These are phyloP conservation scores for Furnarius figulus DNA, from an alignment of 2,113 vertebrate species.

Conservation along the genomic window DNA sequence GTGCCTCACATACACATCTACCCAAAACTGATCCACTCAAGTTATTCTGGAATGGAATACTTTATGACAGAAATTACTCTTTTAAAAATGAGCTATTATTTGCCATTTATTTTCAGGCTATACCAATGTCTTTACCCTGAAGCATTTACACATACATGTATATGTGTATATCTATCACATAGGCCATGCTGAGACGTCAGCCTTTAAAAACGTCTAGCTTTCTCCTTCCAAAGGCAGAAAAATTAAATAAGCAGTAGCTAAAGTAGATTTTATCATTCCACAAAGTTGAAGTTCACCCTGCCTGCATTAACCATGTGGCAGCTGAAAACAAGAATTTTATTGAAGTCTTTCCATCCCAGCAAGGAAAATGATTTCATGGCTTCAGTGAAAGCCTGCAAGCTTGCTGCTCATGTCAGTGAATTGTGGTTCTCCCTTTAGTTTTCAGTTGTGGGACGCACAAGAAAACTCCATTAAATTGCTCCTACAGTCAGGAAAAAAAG, in stretches of 20 bases:
- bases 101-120: not conserved
- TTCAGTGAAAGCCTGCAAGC: not conserved
- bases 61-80: not conserved
- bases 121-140: not conserved
- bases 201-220: not conserved
- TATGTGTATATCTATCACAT: not conserved
- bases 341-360: not conserved
- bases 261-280: not conserved
- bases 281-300: not conserved
- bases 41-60: not conserved
- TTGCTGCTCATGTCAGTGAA: not conserved
- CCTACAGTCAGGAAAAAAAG: not conserved
- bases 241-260: not conserved
- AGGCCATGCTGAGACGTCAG: not conserved
- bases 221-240: not conserved
- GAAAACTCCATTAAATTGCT: not conserved
- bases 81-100: not conserved
- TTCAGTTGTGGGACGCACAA: not conserved
- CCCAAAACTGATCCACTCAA: not conserved
- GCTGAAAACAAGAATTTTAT: not conserved
- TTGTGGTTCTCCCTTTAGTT: not conserved
- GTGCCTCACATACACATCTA: not conserved
- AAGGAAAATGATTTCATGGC: not conserved
- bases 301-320: not conserved
- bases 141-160: not conserved